These are phyloP conservation scores for Vombatus ursinus DNA, from an alignment of 2,113 vertebrate species.

Conservation along the genomic window DNA sequence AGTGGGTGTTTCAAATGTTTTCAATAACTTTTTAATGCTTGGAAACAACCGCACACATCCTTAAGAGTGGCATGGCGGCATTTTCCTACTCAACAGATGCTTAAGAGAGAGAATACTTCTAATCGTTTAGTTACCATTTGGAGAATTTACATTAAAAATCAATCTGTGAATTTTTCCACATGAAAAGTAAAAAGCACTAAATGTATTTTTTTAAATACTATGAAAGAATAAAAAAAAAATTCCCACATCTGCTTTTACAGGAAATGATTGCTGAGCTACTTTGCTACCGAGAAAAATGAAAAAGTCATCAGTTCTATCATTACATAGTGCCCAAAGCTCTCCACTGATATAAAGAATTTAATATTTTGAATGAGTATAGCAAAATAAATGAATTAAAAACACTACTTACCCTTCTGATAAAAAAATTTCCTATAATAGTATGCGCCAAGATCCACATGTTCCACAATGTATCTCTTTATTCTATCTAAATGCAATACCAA, in stretches of 20 bases:
- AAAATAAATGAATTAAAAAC: constrained; percentile 1
- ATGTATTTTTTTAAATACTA: not conserved
- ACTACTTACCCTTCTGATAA: constrained; percentile 92
- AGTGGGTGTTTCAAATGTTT: constrained; percentile 25
- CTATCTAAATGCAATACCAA: constrained; percentile 89
- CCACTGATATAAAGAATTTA: not conserved
- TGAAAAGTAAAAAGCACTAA: constrained; percentile 4
- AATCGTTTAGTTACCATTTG: not conserved
- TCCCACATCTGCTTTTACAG: not conserved
- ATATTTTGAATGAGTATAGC: not conserved
- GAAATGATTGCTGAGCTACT: constrained; percentile 6
- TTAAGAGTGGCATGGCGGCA: not conserved
- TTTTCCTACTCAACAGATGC: not conserved
- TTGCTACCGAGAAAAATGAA: not conserved
- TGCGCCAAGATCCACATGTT: constrained; percentile 95
- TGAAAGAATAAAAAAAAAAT: not conserved
- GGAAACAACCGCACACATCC: not conserved
- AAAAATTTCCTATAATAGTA: constrained; percentile 97
- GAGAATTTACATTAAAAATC: not conserved
- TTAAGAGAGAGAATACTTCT: not conserved
- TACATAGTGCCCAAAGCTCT: not conserved
- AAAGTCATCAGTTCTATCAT: constrained; percentile 11
- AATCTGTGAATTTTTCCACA: constrained; percentile 26
- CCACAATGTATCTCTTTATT: constrained; percentile 94
- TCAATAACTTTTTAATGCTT: constrained; percentile 19